These are phyloP conservation scores for Lophochroa leadbeateri DNA, from an alignment of 2,113 vertebrate species.

Conservation along the genomic window DNA sequence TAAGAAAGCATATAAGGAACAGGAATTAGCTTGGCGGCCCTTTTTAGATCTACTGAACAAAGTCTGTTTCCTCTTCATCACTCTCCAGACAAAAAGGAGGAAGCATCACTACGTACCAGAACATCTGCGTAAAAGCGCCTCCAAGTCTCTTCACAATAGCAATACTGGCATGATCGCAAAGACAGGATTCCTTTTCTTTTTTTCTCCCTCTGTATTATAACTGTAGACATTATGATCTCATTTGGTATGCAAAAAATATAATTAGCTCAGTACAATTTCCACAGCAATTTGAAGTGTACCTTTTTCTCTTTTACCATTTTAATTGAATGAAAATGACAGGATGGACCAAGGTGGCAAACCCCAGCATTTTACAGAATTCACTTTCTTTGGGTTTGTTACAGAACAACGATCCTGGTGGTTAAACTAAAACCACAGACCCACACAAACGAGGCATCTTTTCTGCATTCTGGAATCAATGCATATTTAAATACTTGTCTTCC, in stretches of 20 bases:
- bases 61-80: background rate
- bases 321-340: background rate
- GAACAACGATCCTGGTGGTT: background rate
- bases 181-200: background rate
- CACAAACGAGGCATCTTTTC: background rate
- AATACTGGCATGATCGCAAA: conserved; percentile 5
- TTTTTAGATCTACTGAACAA: background rate
- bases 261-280: background rate
- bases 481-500: background rate
- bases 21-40: background rate
- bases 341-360: background rate
- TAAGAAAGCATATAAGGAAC: background rate
- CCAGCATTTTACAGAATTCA: background rate
- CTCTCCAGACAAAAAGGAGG: background rate
- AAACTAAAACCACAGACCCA: background rate
- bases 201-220: background rate
- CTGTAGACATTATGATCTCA: conserved; percentile 3
- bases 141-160: background rate
- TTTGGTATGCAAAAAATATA: conserved; percentile 22
- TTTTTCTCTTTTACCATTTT: conserved; percentile 3
- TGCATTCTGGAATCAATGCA: conserved; percentile 44
- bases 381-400: background rate
- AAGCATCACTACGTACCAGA: background rate
- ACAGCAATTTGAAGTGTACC: conserved; percentile 3
- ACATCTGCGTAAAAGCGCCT: background rate